A percentile compares a stretch with the other conserved stretches of the same genome.
phyloP scores from a whole-genome alignment of 1,140 invertebrate genomes.

The Lepidurus arcticus region DNA sequence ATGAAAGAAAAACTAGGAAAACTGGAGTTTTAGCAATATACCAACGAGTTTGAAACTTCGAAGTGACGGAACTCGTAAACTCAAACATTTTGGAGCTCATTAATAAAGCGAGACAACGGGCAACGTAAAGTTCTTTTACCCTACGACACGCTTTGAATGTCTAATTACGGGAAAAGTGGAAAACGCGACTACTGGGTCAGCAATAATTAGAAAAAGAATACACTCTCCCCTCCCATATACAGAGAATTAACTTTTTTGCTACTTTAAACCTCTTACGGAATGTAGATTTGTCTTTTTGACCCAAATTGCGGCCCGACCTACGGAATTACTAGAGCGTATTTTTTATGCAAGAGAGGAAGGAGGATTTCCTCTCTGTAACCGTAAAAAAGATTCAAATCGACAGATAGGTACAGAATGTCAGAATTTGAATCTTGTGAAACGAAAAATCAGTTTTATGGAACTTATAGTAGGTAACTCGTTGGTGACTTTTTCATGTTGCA shows the following conservation, averaged over 20 bases:
- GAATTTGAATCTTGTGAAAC: neutral
- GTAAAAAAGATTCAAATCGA: neutral
- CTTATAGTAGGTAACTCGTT: too few species aligned
- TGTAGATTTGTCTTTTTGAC: neutral
- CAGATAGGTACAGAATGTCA: neutral
- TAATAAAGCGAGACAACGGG: neutral
- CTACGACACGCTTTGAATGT: slow-evolving; percentile 7
- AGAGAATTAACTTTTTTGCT: neutral
- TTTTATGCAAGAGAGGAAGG: too few species aligned
- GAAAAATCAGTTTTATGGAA: neutral
- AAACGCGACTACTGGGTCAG: neutral
- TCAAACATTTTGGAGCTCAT: neutral
- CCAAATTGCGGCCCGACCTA: neutral
- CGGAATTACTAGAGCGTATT: too few species aligned
- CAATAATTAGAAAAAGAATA: neutral
- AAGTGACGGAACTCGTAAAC: too few species aligned
- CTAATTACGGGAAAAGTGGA: slow-evolving; percentile 3
- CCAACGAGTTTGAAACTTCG: too few species aligned
- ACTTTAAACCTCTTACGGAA: neutral
- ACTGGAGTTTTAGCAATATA: too few species aligned
- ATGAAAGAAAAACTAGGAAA: too few species aligned
- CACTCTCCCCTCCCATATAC: neutral
- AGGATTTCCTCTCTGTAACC: neutral
- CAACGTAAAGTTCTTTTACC: neutral
- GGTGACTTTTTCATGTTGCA: neutral